phyloP scores from a whole-genome alignment of 2,888 invertebrate species.

The Agrypnus murinus region DNA sequence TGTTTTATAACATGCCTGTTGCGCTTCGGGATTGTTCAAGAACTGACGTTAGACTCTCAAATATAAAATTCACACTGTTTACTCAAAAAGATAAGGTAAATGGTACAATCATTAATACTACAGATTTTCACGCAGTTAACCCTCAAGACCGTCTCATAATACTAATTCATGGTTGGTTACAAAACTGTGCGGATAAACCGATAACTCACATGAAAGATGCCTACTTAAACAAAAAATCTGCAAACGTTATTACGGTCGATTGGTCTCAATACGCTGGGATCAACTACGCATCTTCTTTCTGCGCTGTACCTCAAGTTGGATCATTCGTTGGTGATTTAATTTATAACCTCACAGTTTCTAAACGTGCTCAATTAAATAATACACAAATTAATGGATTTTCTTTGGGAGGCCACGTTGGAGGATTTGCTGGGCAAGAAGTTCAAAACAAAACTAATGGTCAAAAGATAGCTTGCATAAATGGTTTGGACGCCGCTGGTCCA shows the following conservation, averaged over 20 bases:
- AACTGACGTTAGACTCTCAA: not conserved
- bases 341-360: not conserved
- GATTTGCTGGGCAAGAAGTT: constrained; percentile 28
- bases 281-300: not conserved
- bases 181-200: constrained; percentile 5
- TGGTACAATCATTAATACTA: not conserved
- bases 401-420: constrained; percentile 34
- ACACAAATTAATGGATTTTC: constrained; percentile 33
- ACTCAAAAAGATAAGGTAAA: constrained; percentile 3
- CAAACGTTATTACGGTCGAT: constrained; percentile 25
- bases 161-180: constrained; percentile 36
- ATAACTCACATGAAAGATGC: constrained; percentile 12
- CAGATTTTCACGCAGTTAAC: not conserved
- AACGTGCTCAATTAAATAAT: not conserved
- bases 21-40: not conserved
- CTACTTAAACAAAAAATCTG: constrained; percentile 5
- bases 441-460: not conserved
- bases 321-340: constrained; percentile 23
- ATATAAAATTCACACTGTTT: constrained; percentile 19
- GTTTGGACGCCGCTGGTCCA: constrained; percentile 32
- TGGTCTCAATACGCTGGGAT: constrained; percentile 6
- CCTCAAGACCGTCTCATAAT: not conserved
- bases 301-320: constrained; percentile 29
- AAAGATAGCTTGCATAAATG: constrained; percentile 32
- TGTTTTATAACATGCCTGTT: constrained; percentile 3